Conservation (phyloP, 2,797 vertebrate genomes). For the Urocyon cinereoargenteus region DNA sequence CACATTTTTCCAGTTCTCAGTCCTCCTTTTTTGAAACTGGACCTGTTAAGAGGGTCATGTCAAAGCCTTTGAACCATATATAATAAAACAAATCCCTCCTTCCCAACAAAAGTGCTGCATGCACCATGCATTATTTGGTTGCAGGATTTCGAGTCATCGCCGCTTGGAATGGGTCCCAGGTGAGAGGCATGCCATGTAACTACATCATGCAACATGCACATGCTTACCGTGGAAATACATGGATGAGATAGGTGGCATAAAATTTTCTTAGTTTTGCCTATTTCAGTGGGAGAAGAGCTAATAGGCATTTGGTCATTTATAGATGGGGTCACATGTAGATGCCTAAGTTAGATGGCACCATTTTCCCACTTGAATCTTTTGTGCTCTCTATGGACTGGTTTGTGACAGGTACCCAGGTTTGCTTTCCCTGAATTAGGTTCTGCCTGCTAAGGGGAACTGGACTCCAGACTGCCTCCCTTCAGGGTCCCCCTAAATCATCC, state of each 20-base stretch:
- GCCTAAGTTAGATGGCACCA: background rate
- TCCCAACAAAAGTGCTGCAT: background rate
- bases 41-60: background rate
- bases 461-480: background rate
- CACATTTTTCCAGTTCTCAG: background rate
- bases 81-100: background rate
- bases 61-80: background rate
- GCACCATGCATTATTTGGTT: background rate
- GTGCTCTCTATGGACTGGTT: background rate
- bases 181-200: background rate
- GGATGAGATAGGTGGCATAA: background rate
- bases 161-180: background rate
- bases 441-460: background rate
- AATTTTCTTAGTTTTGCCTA: background rate
- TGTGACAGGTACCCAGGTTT: background rate
- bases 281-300: background rate
- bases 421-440: constrained; percentile 14
- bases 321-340: background rate
- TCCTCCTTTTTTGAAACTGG: background rate
- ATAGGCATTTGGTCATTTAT: background rate
- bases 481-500: background rate
- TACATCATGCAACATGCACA: background rate
- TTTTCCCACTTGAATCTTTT: background rate
- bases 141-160: background rate
- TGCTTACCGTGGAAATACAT: background rate